Percentiles rank a stretch among this genome's conserved stretches.
phyloP scores from a whole-genome alignment of 2,113 vertebrate species.

The Albula goreensis region DNA sequence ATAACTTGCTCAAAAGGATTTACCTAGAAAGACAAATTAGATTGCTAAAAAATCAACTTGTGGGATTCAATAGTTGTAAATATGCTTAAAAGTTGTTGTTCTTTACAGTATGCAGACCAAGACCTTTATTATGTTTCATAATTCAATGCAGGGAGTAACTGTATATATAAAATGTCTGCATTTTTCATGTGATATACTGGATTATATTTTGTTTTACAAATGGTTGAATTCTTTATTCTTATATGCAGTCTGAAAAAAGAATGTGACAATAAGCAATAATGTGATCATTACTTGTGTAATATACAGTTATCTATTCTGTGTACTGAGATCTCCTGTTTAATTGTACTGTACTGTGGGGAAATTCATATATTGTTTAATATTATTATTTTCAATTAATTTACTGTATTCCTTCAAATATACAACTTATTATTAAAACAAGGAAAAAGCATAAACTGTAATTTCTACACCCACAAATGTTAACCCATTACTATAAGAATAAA shows the following conservation, averaged over 20 bases:
- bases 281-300: neutral
- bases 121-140: neutral
- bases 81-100: neutral
- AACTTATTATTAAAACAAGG: too few relatives aligned
- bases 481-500: too few relatives aligned
- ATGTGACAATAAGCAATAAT: neutral
- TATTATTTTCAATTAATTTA: too few relatives aligned
- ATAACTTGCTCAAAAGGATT: neutral
- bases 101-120: neutral
- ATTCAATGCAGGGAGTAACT: neutral
- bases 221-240: neutral
- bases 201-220: neutral
- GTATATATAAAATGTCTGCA: slow-evolving; percentile 11
- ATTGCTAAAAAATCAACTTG: neutral
- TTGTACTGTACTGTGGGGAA: too few relatives aligned
- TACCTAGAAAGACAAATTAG: neutral
- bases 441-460: too few relatives aligned
- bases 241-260: neutral
- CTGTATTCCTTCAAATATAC: too few relatives aligned
- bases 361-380: too few relatives aligned
- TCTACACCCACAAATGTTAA: too few relatives aligned
- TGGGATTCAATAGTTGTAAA: neutral
- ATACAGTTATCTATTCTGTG: neutral
- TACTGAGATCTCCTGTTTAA: too few relatives aligned
- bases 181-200: neutral